Evolutionary conservation across 2,888 invertebrate species (phyloP), one percentile per base, ranked within the genome.

Genomic region (Tachina grossa): DNA sequence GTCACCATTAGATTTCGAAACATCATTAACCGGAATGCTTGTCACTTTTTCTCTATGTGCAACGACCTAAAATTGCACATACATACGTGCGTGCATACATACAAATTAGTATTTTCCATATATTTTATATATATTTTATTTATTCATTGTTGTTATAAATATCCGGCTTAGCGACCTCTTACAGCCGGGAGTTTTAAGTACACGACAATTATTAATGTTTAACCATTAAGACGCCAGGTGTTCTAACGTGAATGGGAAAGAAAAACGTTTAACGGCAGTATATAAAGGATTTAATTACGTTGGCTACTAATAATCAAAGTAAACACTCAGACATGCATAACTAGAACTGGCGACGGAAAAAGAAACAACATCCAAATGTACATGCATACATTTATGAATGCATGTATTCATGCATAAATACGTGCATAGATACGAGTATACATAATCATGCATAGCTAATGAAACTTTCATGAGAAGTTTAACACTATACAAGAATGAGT

Each of bases 181-280:
- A 68, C 55, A 57, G 39, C 49, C 47, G 57, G 43, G 3, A 72
- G 16, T 31, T 71, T n/a, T 6, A 13, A 59, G 19, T 45, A 79
- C 55, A 85, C 71, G 79, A 85, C 79, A 76, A 75, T 85, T 83
- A 85, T 83, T 66, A 85, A 85, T 83, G 85, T 79, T 66, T 75
- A 66, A 55, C 53, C 79, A 83, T 85, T 83, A 72, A 83, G 77
- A 69, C 43, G 57, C 51, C 85, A 85, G 82, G 76, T 85, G 82
- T 71, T 57, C 61, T 55, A 47, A 1, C 22, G 16, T 55, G 43
- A 66, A 41, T 76, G 22, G 1, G 2, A 19, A 69, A 14, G 31
- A 6, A 59, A 53, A 65, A 31, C 49, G 57, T 78, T 75, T 57
- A 51, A 9, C 41, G 31, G 31, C 47, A n/a, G 55, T 14, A 65